These are phyloP conservation scores for Trichacis sp. DNA, from an alignment of 2,888 invertebrate species.

Conservation along the genomic window DNA sequence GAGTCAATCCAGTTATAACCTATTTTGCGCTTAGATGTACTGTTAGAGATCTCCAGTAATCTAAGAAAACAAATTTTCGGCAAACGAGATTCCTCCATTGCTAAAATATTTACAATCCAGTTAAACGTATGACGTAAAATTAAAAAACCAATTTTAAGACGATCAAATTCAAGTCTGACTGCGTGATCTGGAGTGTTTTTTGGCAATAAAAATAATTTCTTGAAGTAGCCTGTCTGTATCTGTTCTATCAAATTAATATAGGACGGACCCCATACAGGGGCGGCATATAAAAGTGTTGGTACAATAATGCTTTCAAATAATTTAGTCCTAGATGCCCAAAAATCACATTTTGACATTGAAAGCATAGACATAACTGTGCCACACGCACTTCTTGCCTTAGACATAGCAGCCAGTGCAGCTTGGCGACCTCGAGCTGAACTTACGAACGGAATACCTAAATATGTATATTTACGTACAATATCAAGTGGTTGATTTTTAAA, in stretches of 20 bases:
- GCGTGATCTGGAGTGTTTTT: background rate
- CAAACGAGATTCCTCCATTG: background rate
- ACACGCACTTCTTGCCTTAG: conserved; percentile 12
- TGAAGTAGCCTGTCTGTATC: conserved; percentile 10
- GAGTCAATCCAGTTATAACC: no score
- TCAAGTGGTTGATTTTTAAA: conserved; percentile 10
- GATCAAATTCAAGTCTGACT: no score
- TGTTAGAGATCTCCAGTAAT: no score
- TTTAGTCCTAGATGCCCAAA: background rate
- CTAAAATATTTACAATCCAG: background rate
- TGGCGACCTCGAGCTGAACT: conserved; percentile 10
- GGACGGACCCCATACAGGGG: background rate
- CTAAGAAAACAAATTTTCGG: no score
- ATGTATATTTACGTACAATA: conserved; percentile 11
- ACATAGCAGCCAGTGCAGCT: conserved; percentile 9
- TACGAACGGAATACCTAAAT: conserved; percentile 14
- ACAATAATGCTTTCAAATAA: conserved; percentile 14
- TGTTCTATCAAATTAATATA: background rate
- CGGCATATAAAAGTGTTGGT: conserved; percentile 22
- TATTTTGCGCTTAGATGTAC: no score
- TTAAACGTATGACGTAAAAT: background rate
- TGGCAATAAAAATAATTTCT: conserved; percentile 9
- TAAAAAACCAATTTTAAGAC: no score
- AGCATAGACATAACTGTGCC: background rate
- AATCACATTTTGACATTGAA: no score